These are phyloP conservation scores for Chelonia mydas DNA, from an alignment of 2,797 vertebrate species.

Conservation along the genomic window DNA sequence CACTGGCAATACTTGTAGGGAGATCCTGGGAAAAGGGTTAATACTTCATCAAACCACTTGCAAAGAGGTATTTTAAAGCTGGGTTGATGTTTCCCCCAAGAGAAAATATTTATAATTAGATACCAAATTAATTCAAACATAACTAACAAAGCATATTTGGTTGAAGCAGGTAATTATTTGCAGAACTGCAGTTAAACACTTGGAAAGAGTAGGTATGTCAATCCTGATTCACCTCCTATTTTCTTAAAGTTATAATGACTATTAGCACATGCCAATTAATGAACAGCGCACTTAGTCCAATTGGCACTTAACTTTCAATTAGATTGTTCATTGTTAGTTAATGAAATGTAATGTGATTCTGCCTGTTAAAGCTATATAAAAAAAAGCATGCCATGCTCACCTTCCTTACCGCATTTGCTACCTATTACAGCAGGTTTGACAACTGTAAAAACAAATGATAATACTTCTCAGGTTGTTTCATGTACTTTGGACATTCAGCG, in stretches of 20 bases:
- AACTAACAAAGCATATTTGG: background rate
- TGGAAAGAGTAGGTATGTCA: background rate
- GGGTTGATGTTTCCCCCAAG: background rate
- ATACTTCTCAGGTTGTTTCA: background rate
- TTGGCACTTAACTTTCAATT: slow-evolving; percentile 22
- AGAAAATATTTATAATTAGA: background rate
- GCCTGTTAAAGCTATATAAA: background rate
- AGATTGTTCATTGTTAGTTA: slow-evolving; percentile 28
- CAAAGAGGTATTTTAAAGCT: background rate
- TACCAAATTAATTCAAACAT: background rate
- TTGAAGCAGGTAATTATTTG: slow-evolving; percentile 10
- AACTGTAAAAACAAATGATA: slow-evolving; percentile 3
- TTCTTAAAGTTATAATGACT: slow-evolving; percentile 14
- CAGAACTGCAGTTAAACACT: background rate
- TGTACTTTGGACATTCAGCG: background rate
- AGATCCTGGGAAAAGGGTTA: background rate
- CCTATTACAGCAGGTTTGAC: background rate
- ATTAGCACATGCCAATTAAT: slow-evolving; percentile 46
- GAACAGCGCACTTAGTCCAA: slow-evolving; percentile 31
- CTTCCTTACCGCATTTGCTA: slow-evolving; percentile 7
- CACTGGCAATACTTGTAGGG: background rate
- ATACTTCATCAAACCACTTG: background rate
- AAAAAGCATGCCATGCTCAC: background rate
- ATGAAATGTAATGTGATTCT: background rate
- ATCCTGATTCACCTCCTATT: slow-evolving; percentile 19